Evolutionary conservation across 2,797 vertebrate species (phyloP).

Genomic region (Eulemur mongoz): DNA sequence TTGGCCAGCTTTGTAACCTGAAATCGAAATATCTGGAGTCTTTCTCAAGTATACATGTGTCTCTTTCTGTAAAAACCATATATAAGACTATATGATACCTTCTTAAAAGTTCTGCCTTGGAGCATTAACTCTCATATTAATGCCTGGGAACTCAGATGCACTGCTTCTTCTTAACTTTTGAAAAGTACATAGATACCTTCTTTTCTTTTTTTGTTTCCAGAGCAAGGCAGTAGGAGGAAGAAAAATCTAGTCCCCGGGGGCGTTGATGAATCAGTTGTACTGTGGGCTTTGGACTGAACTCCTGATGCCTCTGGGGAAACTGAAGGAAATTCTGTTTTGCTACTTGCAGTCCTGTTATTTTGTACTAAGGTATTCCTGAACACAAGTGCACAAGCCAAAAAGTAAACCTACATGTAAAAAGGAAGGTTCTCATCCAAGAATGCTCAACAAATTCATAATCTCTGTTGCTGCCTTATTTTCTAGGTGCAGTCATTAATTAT

Average conservation of each 20-base stretch:
- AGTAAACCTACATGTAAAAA: neutral
- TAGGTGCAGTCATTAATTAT: neutral
- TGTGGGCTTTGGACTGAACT: neutral
- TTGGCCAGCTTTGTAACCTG: neutral
- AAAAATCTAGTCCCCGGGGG: neutral
- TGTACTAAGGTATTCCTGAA: neutral
- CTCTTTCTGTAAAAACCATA: neutral
- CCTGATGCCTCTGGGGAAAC: neutral
- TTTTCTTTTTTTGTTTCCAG: neutral
- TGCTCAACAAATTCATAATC: neutral
- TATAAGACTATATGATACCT: neutral
- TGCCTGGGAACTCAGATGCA: neutral
- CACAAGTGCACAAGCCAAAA: neutral
- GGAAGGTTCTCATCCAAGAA: neutral
- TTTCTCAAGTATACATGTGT: rapidly evolving
- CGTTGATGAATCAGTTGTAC: neutral
- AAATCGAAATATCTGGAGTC: neutral
- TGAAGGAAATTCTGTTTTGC: neutral
- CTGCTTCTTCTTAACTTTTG: neutral
- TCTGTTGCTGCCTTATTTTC: neutral
- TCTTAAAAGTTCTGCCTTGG: neutral
- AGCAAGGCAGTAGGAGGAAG: neutral
- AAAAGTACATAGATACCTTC: neutral
- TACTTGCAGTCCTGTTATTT: neutral
- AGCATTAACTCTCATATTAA: neutral